These are phyloP conservation scores for Leptinotarsa lineolata DNA, from an alignment of 1,140 invertebrate species.

Conservation along the genomic window DNA sequence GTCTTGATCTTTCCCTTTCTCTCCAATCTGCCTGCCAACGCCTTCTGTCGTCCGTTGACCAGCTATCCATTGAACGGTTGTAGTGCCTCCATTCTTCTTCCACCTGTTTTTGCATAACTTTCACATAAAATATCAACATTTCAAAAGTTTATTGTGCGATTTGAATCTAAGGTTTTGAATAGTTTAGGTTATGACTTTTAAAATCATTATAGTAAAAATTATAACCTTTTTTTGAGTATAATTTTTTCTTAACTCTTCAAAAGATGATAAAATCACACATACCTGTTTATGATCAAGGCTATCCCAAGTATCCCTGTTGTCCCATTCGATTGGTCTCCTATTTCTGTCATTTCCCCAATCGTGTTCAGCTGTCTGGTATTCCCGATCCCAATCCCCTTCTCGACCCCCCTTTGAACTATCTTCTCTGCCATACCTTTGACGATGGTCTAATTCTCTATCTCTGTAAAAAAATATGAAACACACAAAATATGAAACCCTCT, in stretches of 20 bases:
- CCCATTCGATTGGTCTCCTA: constrained; percentile 50
- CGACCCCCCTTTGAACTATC: constrained; percentile 37
- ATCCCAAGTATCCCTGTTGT: constrained; percentile 44
- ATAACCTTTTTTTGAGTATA: too few species aligned
- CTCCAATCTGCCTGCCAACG: constrained; percentile 50
- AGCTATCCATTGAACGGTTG: constrained; percentile 48
- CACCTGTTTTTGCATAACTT: background rate
- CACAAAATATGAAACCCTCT: background rate
- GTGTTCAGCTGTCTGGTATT: constrained; percentile 42
- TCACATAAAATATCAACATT: too few species aligned
- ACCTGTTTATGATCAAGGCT: constrained; percentile 35
- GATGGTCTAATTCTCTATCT: constrained; percentile 29
- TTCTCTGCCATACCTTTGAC: constrained; percentile 41
- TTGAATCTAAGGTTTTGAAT: too few species aligned
- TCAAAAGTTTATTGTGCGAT: too few species aligned
- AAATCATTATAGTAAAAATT: too few species aligned
- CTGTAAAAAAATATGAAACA: background rate
- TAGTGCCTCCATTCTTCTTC: constrained; percentile 55
- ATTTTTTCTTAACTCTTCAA: too few species aligned
- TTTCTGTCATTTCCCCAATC: constrained; percentile 47
- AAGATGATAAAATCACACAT: too few species aligned
- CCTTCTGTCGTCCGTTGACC: constrained; percentile 48
- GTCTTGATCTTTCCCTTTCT: constrained; percentile 37
- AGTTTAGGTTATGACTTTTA: too few species aligned
- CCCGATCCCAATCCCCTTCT: constrained; percentile 46